Evolutionary conservation across 2,113 vertebrate species (phyloP), one percentile per base, ranked within the genome.

Genomic region (Vulpes lagopus): DNA sequence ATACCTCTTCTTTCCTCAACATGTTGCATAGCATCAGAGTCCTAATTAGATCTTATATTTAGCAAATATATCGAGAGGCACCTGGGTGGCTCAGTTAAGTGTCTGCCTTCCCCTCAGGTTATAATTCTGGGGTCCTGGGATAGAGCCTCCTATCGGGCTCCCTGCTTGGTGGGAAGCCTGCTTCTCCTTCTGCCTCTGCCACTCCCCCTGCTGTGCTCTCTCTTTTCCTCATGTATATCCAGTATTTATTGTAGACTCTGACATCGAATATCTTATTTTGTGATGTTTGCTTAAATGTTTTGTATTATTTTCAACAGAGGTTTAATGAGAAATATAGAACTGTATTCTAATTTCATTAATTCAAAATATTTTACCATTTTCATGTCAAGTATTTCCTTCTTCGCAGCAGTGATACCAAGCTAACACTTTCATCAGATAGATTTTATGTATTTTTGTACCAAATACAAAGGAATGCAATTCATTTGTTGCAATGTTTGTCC

Each of bases 241-340:
- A 83, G 27, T 80, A 92, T 27, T 81, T 67, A 55, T 86, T 49
- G 81, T 11, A 91, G 5, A 65, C 35, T 95, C 76, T 76, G 97
- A 88, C 19, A 79, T 94, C 3, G 38, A 71, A 49, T 96, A 80
- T 92, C 97, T 86, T 73, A 15, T 69, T 73, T 51, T 89, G 49
- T 67, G 20, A 88, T 93, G 94, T 92, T 71, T 89, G 89, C 69
- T 89, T 92, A 95, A 51, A 84, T 86, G 2, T 69, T 27, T 51
- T 38, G 32, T 65, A 57, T 49, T 95, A n/a, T 96, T 97, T 0
- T 23, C 55, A 55, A 15, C n/a, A 83, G 57, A 84, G 19, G 51
- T 59, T 32, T 15, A 8, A 43, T 82, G 71, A 87, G 49, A 76
- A 90, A 97, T 79, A 80, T 4, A 80, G 10, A 20, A 2, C 2